Base-by-base conservation (phyloP, 1,140 invertebrate species). In the Watersipora subatra region DNA sequence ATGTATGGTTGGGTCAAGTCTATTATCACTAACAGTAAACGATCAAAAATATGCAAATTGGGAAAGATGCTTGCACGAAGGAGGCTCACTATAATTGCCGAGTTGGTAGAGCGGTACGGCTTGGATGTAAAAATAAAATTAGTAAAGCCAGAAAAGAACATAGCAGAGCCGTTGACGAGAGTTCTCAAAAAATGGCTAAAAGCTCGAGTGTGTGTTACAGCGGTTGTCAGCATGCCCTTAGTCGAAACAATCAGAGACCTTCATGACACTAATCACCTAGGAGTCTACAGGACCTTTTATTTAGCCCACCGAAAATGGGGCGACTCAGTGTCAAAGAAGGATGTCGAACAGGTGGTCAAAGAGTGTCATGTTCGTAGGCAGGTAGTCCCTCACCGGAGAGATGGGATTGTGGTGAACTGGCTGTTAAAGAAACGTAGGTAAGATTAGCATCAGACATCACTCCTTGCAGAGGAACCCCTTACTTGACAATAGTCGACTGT, bases 1-100 rank as follows among this genome's bases (percentile, higher is more conserved):
- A 25, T 63, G 55, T 63, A 56, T 26, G 62, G 28, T 26, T 63
- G 62, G 62, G 20, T 63, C 25, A 7, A 26, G 59, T 63, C 62
- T 12, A n/a, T 63, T 15, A 56, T 28, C 7, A 22, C 28, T 26
- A 26, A 62, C 17, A 58, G 26, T 55, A 63, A 63, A 22, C 62
- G n/a, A 55, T 15, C 26, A 7, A 28, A 26, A 56, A 17, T 58
- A 24, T 7, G 22, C 17, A 25, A 25, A 7, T 25, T 63, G 7
- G 62, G 62, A n/a, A 25, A 63, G 26, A 24, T 26, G 22, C 55
- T 63, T n/a, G 22, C 25, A 7, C 28, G 62, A 56, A 28, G 62
- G 34, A 24, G 58, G 22, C 22, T 59, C 7, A 22, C 58, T 22
- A 24, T 59, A 22, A 22, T 59, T 59, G 58, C 25, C 7, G 62